Evolutionary conservation across 2,888 invertebrate genomes (phyloP), one percentile per base, ranked within the genome.

Genomic region (Limenitis camilla): DNA sequence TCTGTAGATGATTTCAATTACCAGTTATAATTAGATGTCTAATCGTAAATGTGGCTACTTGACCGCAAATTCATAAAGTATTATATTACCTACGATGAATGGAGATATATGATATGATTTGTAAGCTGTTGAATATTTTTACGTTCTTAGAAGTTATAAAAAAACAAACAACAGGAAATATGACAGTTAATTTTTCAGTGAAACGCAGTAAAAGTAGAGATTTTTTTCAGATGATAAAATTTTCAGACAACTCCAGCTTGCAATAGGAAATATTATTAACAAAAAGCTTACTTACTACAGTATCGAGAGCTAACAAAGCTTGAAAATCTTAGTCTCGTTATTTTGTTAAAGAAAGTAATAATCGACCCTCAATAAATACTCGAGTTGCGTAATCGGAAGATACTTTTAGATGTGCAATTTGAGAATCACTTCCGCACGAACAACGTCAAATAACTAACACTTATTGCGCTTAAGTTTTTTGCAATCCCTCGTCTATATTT

Each of bases 361-460:
- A 61, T 61, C 63, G 57, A 56, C 54, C 53, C 61, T 56, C 55
- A 49, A 56, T 61, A 57, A 60, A 61, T 56, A 56, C 53, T 57
- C 51, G 60, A 62, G 56, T 66, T 67, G 65, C 54, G 69, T 68
- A 76, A 78, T 81, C 81, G 79, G 79, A 81, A 81, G 77, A 72
- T 73, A 67, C 69, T 71, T 67, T 72, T 67, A 64, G 69, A 73
- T 76, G 74, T 81, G 86, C 84, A 86, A 86, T 84, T 83, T 81
- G 85, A 86, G 85, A 82, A 74, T 75, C 72, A 79, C 81, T 84
- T 86, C 86, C 86, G 85, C 84, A 76, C 76, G 82, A 81, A 75
- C 71, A 75, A 65, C 65, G 60, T 66, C 72, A 73, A 84, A 86
- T 78, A 77, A 78, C 72, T 70, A 69, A 75, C 71, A 76, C 73